Percentiles rank a stretch among this genome's conserved stretches.
Conservation (phyloP, 2,113 vertebrate genomes). For the Mystacornis crossleyi region DNA sequence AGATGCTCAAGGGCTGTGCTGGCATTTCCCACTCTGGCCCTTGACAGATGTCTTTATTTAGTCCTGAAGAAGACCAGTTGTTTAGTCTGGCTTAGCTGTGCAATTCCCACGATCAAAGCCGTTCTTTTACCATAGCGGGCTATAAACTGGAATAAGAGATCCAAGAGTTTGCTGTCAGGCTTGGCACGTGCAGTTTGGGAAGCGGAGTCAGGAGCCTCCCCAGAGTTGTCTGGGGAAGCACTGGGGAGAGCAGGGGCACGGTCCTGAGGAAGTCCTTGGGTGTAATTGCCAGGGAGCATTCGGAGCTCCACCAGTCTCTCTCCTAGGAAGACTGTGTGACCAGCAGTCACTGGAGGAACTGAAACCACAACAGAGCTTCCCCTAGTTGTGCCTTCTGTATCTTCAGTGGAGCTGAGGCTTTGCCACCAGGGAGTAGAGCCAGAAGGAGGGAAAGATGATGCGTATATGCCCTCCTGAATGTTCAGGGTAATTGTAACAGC, state of each 20-base stretch:
- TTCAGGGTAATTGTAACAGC: neutral
- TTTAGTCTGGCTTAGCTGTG: neutral
- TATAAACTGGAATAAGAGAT: neutral
- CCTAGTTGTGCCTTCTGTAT: neutral
- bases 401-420: neutral
- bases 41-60: neutral
- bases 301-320: rapidly evolving
- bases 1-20: neutral
- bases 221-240: rapidly evolving
- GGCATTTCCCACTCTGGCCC: neutral
- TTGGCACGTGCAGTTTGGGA: rapidly evolving
- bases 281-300: neutral
- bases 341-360: neutral
- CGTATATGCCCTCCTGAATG: neutral
- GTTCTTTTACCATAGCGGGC: neutral
- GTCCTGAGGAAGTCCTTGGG: neutral
- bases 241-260: rapidly evolving
- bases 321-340: neutral
- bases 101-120: neutral
- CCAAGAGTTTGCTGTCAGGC: neutral
- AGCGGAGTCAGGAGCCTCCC: rapidly evolving
- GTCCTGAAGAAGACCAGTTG: neutral
- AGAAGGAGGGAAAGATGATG: neutral
- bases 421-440: neutral
- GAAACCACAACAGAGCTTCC: neutral